Percentiles rank a stretch among this genome's conserved stretches.
Conservation (phyloP, 2,113 vertebrate genomes). For the Lepus timidus region DNA sequence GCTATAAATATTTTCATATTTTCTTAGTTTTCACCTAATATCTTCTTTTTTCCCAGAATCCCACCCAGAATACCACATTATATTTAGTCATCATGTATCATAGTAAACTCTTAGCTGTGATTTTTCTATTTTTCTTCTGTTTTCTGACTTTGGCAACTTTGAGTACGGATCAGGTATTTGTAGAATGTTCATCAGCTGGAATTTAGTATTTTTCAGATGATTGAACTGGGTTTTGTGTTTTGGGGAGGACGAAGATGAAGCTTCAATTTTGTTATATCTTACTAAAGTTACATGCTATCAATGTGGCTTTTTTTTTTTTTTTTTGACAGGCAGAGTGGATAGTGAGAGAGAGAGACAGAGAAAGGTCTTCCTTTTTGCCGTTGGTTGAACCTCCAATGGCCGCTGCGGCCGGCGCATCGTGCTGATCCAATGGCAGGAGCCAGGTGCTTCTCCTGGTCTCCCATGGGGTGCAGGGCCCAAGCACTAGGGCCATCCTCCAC, state of each 20-base stretch:
- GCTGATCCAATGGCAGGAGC: too few species aligned
- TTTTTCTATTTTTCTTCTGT: conserved; percentile 21
- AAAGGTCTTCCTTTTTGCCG: too few species aligned
- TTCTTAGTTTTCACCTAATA: neutral
- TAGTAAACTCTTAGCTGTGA: neutral
- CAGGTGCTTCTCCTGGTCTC: too few species aligned
- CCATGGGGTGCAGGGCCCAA: too few species aligned
- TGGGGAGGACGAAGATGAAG: neutral
- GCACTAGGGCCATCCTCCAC: too few species aligned
- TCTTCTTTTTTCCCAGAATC: neutral
- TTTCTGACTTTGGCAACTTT: neutral
- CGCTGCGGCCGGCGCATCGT: too few species aligned
- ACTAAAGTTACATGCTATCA: neutral
- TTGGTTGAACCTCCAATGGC: too few species aligned
- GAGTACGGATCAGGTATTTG: neutral
- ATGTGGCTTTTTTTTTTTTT: neutral
- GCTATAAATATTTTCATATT: neutral
- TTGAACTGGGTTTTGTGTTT: neutral
- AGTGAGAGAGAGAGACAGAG: too few species aligned
- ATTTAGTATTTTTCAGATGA: neutral
- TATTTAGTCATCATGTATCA: neutral
- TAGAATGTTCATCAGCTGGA: neutral
- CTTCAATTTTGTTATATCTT: neutral
- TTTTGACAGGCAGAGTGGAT: too few species aligned
- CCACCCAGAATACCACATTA: neutral